phyloP scores from a whole-genome alignment of 2,888 invertebrate genomes.

The Mongoloraphidia duomilia region DNA sequence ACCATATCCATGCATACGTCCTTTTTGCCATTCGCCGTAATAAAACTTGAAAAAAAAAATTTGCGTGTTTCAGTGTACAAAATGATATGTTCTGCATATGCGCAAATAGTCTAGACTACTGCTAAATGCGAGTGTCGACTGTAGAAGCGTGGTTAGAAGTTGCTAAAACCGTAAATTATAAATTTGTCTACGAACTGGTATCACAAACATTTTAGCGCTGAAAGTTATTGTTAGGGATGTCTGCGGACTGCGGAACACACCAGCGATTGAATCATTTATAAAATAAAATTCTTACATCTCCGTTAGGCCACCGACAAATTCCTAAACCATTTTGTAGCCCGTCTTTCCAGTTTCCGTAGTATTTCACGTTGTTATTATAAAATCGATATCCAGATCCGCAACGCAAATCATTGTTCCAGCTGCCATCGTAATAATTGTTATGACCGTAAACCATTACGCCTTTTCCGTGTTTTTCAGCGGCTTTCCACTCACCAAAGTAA shows the following conservation, averaged over 20 bases:
- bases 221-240: too few relatives aligned
- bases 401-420: slow-evolving; percentile 26
- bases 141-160: neutral
- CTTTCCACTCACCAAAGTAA: slow-evolving; percentile 30
- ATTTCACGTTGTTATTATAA: slow-evolving; percentile 38
- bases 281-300: slow-evolving; percentile 33
- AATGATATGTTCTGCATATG: neutral
- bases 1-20: slow-evolving; percentile 41
- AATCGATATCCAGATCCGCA: slow-evolving; percentile 39
- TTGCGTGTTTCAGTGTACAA: neutral
- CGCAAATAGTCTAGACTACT: neutral
- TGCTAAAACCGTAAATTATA: too few relatives aligned
- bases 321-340: slow-evolving; percentile 40
- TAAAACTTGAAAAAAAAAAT: slow-evolving; percentile 32
- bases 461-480: slow-evolving; percentile 26
- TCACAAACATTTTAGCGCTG: too few relatives aligned
- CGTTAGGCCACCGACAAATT: slow-evolving; percentile 43
- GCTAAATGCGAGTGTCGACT: too few relatives aligned
- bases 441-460: slow-evolving; percentile 26
- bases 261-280: too few relatives aligned
- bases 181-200: too few relatives aligned
- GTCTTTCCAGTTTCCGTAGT: slow-evolving; percentile 39
- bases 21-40: slow-evolving; percentile 41
- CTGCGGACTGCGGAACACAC: too few relatives aligned
- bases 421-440: slow-evolving; percentile 29